phyloP scores from a whole-genome alignment of 2,797 vertebrate genomes.

The Myripristis murdjan region DNA sequence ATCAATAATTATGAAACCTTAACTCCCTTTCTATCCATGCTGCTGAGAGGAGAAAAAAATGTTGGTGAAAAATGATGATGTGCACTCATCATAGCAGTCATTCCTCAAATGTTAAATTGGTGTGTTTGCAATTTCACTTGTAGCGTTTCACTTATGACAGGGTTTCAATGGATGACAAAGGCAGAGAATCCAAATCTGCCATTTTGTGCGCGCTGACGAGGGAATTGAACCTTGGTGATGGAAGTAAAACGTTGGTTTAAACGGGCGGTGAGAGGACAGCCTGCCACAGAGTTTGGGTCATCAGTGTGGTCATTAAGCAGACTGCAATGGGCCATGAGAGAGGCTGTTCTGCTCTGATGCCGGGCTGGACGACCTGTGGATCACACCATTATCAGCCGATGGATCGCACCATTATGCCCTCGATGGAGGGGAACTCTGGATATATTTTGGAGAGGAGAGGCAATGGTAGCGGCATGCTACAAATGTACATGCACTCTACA shows the following conservation, averaged over 20 bases:
- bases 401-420: constrained; percentile 80
- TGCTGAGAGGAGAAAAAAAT: not conserved
- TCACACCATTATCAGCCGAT: constrained; percentile 76
- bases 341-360: constrained; percentile 78
- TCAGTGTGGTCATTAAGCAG: constrained; percentile 82
- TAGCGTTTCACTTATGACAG: not conserved
- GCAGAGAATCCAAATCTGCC: constrained; percentile 15
- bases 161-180: not conserved
- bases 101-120: not conserved
- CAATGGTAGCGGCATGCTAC: constrained; percentile 33
- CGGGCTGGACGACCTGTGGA: constrained; percentile 70
- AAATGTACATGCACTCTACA: constrained; percentile 19
- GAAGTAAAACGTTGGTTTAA: constrained; percentile 72
- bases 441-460: constrained; percentile 41
- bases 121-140: not conserved
- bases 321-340: constrained; percentile 85
- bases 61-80: not conserved
- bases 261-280: constrained; percentile 68
- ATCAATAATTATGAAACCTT: not conserved
- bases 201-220: constrained; percentile 29
- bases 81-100: not conserved
- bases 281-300: constrained; percentile 74
- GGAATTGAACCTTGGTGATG: constrained; percentile 38
- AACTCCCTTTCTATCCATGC: not conserved
- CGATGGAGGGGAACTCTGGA: constrained; percentile 75